Base-by-base conservation (phyloP, 2,888 invertebrate species). In the Drosophila recens region DNA sequence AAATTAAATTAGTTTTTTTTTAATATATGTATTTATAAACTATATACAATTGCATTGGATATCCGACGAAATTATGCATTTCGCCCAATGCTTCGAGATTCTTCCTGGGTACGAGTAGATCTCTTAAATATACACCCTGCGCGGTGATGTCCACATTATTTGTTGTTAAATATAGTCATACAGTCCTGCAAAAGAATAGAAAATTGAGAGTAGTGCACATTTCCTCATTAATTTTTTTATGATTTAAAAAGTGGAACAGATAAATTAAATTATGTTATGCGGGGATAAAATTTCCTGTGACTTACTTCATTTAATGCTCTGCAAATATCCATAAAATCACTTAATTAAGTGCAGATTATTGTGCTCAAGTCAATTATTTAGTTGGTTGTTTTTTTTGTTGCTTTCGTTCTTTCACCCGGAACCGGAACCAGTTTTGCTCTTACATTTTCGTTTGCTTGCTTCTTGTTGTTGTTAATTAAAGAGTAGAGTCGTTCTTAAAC, bases 401-500 rank as follows among this genome's bases (percentile, higher is more conserved):
- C 40, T 72, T 67, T 72, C 57, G 56, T 72, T 78, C 61, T 75
- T 80, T 75, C 85, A 68, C 34, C 58, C 46, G 48, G 40, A 68
- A 63, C 58, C 54, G 68, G 48, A 71, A 42, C 45, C 56, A 65
- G 59, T 54, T 42, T 45, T 13, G n/a, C 23, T 45, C 4, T 1
- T 23, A 23, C 20, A 3, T 11, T 3, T 4, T 10, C 23, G 23
- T 42, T 42, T 45, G 2, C 5, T 6, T 3, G 15, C 8, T 38
- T 38, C 8, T 15, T 6, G 27, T 27, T 27, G 27, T 10, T 42
- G 17, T 42, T 42, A 17, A 4, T 4, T 42, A 23, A 45, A 27
- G 46, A 48, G 17, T 2, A 9, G 48, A 40, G 27, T 13, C 8
- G 40, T 38, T 67, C 68, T 77, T 91, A 95, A 94, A 97, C 97